Evolutionary conservation across 2,113 vertebrate genomes (phyloP), one percentile per base, ranked within the genome.

Genomic region (Otis tarda): DNA sequence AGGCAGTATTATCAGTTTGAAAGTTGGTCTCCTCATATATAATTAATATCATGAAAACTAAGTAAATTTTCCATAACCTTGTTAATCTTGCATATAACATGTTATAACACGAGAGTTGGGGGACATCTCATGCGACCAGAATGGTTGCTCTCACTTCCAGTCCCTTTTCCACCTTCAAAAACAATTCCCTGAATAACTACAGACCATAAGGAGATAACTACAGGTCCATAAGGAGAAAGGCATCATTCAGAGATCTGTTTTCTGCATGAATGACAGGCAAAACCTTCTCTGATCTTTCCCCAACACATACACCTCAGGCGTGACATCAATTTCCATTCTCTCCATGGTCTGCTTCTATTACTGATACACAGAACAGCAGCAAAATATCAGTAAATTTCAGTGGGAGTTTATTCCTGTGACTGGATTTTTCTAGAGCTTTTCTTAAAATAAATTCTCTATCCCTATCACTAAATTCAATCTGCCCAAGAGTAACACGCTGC

Each of bases 401-500:
- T 4, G 7, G 39, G 60, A 94, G 14, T 50, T 87, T 89, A 71
- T 70, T 86, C 64, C 79, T 70, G 43, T 55, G 39, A 50, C 56
- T 41, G 47, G 17, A 56, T 69, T 92, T 93, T 93, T 84, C 90
- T 92, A 76, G 20, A 45, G 39, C 22, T 90, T 94, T 94, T 93
- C 86, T 89, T 94, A 77, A 90, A 90, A 92, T 71, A 75, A 78
- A 35, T 6, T 59, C 50, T 94, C 63, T 89, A 35, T 78, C 68
- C 19, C 37, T 83, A 55, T 39, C 33, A 45, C 43, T 50, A 64
- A 13, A 83, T 68, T 92, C 73, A 68, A 43, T n/a, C 83, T 92
- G 35, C 45, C 77, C 83, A 39, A 60, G 35, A 93, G 87, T 75
- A 87, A 65, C 45, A 49, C 9, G 33, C 39, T 86, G 23, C 25